Percentiles rank a stretch among this genome's conserved stretches.
These are phyloP conservation scores for Tokudaia tokunoshimensis DNA, from an alignment of 2,797 vertebrate genomes.

Conservation along the genomic window DNA sequence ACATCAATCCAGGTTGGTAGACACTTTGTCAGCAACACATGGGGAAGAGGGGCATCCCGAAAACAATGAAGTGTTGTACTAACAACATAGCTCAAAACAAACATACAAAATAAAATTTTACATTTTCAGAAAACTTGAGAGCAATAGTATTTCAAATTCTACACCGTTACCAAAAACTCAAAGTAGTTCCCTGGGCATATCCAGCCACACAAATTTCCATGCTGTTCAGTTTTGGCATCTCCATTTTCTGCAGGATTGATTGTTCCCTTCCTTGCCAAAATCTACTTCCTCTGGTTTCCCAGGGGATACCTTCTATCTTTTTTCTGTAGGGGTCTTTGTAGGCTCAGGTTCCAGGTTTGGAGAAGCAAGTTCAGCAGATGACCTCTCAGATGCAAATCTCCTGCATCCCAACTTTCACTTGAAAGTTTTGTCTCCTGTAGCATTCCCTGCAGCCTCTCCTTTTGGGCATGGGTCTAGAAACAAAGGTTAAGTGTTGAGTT, in stretches of 20 bases:
- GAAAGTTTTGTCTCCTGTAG: neutral
- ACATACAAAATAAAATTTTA: neutral
- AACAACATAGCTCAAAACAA: neutral
- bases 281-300: neutral
- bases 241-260: neutral
- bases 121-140: neutral
- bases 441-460: neutral
- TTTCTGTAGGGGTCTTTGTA: neutral
- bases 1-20: neutral
- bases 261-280: neutral
- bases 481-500: neutral
- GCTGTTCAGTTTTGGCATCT: neutral
- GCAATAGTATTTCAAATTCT: neutral
- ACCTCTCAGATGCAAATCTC: neutral
- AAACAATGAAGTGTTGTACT: neutral
- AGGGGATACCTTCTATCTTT: neutral
- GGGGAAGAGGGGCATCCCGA: too few relatives aligned
- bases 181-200: too few relatives aligned
- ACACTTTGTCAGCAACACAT: neutral
- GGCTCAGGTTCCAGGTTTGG: neutral
- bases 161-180: neutral
- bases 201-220: neutral
- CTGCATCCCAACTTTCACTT: neutral
- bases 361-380: neutral
- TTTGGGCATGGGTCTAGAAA: neutral